Percentiles rank a stretch among this genome's conserved stretches.
Conservation (phyloP, 2,888 invertebrate genomes). For the Pseudanteris insignis region DNA sequence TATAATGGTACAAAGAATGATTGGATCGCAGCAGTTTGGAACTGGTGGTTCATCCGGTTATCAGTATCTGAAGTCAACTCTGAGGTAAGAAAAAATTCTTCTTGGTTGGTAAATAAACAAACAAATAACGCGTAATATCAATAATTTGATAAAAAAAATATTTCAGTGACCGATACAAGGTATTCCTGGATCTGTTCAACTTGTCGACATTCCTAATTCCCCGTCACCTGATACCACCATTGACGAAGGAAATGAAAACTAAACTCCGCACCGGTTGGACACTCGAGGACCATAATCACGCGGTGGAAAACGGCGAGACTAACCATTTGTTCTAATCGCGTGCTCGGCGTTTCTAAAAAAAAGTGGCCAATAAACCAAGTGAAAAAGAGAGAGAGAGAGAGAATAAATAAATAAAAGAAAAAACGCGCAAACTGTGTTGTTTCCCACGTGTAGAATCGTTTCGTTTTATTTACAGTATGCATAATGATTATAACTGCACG, state of each 20-base stretch:
- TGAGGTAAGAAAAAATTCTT: conserved; percentile 79
- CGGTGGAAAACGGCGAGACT: conserved; percentile 51
- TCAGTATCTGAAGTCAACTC: conserved; percentile 94
- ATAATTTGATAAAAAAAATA: no score
- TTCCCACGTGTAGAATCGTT: no score
- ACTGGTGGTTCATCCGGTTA: conserved; percentile 99
- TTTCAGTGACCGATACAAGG: conserved; percentile 96
- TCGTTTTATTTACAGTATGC: no score
- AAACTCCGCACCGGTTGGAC: conserved; percentile 74
- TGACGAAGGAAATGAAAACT: conserved; percentile 84
- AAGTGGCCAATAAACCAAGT: no score
- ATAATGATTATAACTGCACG: no score
- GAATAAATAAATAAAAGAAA: no score
- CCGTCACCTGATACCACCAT: conserved; percentile 86
- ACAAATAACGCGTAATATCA: no score
- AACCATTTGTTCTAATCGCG: neutral
- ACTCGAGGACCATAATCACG: conserved; percentile 51
- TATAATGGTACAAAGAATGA: conserved; percentile 98
- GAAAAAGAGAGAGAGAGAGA: no score
- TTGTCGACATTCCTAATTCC: conserved; percentile 96
- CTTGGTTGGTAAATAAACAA: no score
- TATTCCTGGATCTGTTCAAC: conserved; percentile 97
- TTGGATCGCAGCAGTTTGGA: conserved; percentile 94
- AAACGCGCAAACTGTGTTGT: no score
- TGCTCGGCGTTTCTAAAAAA: no score